phyloP scores from a whole-genome alignment of 1,140 invertebrate genomes.

The Cephus cinctus region DNA sequence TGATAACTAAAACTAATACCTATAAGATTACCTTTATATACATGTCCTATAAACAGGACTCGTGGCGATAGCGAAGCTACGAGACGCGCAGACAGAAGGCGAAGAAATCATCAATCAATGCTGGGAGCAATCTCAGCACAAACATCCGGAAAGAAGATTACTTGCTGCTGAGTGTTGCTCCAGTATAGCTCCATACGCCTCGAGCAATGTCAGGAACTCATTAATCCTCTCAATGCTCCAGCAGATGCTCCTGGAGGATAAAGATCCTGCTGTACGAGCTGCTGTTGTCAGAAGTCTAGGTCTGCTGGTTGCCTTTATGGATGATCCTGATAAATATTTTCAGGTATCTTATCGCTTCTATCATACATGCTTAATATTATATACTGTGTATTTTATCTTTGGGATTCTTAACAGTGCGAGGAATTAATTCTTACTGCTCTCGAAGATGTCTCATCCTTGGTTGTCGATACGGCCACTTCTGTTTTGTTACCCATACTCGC shows the following conservation, averaged over 20 bases:
- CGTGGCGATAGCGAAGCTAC: slow-evolving; percentile 61
- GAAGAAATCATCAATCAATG: slow-evolving; percentile 74
- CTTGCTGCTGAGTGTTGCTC: slow-evolving; percentile 74
- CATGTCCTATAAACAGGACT: slow-evolving; percentile 51
- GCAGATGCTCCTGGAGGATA: slow-evolving; percentile 73
- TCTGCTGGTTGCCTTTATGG: slow-evolving; percentile 64
- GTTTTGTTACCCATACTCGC: slow-evolving; percentile 61
- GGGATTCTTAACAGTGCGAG: slow-evolving; percentile 54
- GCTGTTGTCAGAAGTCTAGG: slow-evolving; percentile 66
- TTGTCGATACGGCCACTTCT: slow-evolving; percentile 52
- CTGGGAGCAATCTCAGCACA: slow-evolving; percentile 77
- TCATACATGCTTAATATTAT: not conserved
- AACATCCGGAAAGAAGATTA: slow-evolving; percentile 68
- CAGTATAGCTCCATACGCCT: slow-evolving; percentile 70
- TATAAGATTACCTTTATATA: slow-evolving; percentile 21
- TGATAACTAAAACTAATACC: slow-evolving; percentile 8
- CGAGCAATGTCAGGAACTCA: slow-evolving; percentile 68
- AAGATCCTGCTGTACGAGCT: slow-evolving; percentile 65
- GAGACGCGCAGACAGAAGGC: slow-evolving; percentile 60
- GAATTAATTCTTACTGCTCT: slow-evolving; percentile 60
- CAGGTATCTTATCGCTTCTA: slow-evolving; percentile 50
- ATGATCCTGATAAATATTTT: slow-evolving; percentile 69
- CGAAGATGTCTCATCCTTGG: slow-evolving; percentile 56
- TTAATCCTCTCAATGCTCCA: slow-evolving; percentile 74
- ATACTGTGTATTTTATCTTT: slow-evolving; percentile 2